phyloP scores from a whole-genome alignment of 2,888 invertebrate species.

The Argyresthia goedartella region DNA sequence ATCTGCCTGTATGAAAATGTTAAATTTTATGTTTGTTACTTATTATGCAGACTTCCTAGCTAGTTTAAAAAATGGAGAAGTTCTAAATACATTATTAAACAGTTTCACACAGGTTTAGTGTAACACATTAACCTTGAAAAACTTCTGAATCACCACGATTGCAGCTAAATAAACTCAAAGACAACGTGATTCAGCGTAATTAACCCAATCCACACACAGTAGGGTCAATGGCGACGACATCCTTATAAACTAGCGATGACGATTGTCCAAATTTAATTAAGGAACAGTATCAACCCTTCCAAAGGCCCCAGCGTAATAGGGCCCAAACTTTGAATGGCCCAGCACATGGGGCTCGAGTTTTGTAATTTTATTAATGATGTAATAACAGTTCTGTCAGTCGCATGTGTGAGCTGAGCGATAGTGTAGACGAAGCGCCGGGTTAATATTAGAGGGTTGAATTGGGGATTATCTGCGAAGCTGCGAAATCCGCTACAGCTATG shows the following conservation, averaged over 20 bases:
- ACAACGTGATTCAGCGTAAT: slow-evolving; percentile 58
- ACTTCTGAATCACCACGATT: neutral
- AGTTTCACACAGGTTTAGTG: no score
- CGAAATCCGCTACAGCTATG: slow-evolving; percentile 18
- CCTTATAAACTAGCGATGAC: slow-evolving; percentile 46
- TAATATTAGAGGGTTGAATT: slow-evolving; percentile 57
- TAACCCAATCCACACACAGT: slow-evolving; percentile 49
- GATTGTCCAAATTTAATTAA: slow-evolving; percentile 67
- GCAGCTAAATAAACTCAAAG: slow-evolving; percentile 11
- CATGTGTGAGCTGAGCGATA: slow-evolving; percentile 70
- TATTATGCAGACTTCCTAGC: no score
- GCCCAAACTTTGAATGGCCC: slow-evolving; percentile 40
- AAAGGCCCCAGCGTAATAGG: slow-evolving; percentile 30
- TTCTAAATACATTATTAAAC: no score
- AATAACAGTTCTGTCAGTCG: slow-evolving; percentile 68
- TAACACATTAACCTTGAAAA: no score
- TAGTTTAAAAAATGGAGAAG: no score
- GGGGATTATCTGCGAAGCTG: slow-evolving; percentile 47
- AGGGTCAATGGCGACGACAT: slow-evolving; percentile 49
- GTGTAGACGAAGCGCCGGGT: slow-evolving; percentile 63
- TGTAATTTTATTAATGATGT: slow-evolving; percentile 72
- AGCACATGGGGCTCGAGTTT: slow-evolving; percentile 62
- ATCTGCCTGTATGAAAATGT: no score
- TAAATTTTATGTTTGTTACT: no score
- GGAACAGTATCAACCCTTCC: slow-evolving; percentile 36